phyloP scores from a whole-genome alignment of 53 echinoderm and acorn worm species.

The Temnopleurus reevesii region DNA sequence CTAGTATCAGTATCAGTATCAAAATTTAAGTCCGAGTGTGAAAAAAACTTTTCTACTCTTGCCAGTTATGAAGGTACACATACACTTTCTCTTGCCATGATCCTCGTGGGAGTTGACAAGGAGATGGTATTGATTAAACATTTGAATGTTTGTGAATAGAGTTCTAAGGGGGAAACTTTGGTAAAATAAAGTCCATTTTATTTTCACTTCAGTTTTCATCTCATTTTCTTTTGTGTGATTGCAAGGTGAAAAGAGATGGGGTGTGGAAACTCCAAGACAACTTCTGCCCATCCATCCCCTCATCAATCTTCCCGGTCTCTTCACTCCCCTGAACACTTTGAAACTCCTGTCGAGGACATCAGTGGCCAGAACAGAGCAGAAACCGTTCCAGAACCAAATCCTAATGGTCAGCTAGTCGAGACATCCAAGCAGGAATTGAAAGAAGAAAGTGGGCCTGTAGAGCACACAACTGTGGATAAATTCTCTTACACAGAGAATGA shows the following conservation, averaged over 20 bases:
- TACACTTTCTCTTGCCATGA: too few relatives aligned
- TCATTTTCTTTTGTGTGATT: too few relatives aligned
- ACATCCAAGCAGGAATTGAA: not conserved
- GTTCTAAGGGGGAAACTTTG: too few relatives aligned
- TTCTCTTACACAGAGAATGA: not conserved
- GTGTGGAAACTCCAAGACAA: conserved; percentile 31
- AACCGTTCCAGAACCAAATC: not conserved
- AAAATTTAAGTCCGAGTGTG: too few relatives aligned
- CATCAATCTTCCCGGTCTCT: not conserved
- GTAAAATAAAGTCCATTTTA: too few relatives aligned
- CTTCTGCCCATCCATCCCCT: not conserved
- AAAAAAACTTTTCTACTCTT: too few relatives aligned
- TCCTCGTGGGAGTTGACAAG: too few relatives aligned
- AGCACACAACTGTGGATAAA: conserved; percentile 11
- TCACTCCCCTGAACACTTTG: not conserved
- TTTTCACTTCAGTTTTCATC: too few relatives aligned
- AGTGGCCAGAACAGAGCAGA: not conserved
- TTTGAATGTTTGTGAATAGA: too few relatives aligned
- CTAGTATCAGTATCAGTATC: too few relatives aligned
- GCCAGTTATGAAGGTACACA: too few relatives aligned
- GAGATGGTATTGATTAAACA: too few relatives aligned
- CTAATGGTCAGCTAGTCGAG: not conserved
- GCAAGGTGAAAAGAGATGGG: conserved; percentile 26
- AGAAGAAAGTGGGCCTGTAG: not conserved
- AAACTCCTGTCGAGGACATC: conserved; percentile 39